Evolutionary conservation across 2,113 vertebrate species (phyloP).

Genomic region (Poicephalus meyeri): DNA sequence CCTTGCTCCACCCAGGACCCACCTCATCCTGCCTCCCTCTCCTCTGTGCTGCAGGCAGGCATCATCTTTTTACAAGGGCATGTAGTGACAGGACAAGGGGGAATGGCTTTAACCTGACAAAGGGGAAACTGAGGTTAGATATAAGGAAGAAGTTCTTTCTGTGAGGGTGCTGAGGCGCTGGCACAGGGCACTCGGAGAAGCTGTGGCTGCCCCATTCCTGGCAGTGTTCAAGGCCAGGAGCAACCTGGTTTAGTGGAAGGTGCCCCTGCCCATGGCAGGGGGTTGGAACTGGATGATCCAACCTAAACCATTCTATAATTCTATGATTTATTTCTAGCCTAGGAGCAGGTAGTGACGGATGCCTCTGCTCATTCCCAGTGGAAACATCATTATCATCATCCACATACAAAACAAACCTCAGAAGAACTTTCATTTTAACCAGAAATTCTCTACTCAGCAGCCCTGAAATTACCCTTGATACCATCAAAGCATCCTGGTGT

Average conservation of each 20-base stretch:
- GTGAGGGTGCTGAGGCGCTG: background rate
- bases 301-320: background rate
- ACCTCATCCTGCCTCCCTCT: background rate
- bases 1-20: background rate
- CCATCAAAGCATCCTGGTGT: accelerated
- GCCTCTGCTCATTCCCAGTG: background rate
- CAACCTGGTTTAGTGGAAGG: background rate
- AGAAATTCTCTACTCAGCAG: background rate
- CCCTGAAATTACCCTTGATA: background rate
- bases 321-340: background rate
- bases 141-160: background rate
- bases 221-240: background rate
- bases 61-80: background rate
- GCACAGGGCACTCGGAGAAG: background rate
- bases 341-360: background rate
- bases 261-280: background rate
- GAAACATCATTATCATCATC: background rate
- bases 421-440: background rate
- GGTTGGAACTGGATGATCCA: background rate
- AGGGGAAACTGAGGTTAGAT: background rate
- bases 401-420: background rate
- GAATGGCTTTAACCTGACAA: background rate
- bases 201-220: background rate
- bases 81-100: background rate
- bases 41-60: background rate